phyloP scores from a whole-genome alignment of 2,888 invertebrate genomes.

The Ptilodon capucinus region DNA sequence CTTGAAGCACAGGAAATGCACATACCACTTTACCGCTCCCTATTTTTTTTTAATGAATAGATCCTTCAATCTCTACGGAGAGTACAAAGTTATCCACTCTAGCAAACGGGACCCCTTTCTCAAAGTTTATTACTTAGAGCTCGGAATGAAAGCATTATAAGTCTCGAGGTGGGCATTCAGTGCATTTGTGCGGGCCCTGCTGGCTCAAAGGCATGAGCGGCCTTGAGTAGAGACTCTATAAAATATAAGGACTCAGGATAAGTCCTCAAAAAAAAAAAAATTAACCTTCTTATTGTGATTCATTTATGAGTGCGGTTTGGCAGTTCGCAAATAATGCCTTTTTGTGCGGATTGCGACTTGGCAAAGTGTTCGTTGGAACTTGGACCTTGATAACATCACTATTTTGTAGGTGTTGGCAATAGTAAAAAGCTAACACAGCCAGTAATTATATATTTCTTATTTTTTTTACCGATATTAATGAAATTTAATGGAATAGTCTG shows the following conservation, averaged over 20 bases:
- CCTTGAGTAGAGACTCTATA: slow-evolving; percentile 22
- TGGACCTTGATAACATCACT: too few species aligned
- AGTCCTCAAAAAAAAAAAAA: too few species aligned
- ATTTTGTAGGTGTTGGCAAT: slow-evolving; percentile 4
- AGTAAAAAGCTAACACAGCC: too few species aligned
- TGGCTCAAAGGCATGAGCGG: slow-evolving; percentile 56
- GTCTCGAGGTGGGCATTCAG: slow-evolving; percentile 53
- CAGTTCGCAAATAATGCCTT: slow-evolving; percentile 22
- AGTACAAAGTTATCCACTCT: slow-evolving; percentile 7
- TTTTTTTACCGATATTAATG: too few species aligned
- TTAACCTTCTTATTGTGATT: too few species aligned
- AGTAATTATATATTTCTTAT: too few species aligned
- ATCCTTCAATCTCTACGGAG: not conserved
- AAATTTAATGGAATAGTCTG: too few species aligned
- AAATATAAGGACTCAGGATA: slow-evolving; percentile 2
- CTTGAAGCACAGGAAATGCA: too few species aligned
- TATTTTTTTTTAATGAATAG: not conserved
- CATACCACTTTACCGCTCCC: too few species aligned
- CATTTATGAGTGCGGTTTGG: slow-evolving; percentile 31
- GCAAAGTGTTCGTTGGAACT: slow-evolving; percentile 20
- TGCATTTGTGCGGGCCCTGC: slow-evolving; percentile 64
- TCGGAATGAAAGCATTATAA: slow-evolving; percentile 55
- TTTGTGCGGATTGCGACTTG: slow-evolving; percentile 30
- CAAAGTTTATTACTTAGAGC: slow-evolving; percentile 57
- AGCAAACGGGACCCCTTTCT: slow-evolving; percentile 26